Base-by-base conservation (phyloP, 2,888 invertebrate genomes). In the Imbricaverruca yamaguchii region DNA sequence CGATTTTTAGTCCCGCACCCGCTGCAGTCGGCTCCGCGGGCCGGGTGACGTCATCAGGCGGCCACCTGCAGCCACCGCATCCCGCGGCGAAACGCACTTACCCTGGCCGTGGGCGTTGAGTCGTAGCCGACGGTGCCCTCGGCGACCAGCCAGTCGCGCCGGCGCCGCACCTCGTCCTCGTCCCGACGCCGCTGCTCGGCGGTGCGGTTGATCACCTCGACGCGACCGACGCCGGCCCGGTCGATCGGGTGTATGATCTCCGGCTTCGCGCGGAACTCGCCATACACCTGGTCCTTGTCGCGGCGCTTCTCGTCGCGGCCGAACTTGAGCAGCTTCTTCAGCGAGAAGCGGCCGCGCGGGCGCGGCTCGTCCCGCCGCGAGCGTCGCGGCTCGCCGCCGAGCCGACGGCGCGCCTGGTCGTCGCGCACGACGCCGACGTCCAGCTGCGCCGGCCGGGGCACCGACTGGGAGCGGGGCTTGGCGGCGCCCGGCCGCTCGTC, bases 161-260 rank as follows among this genome's bases (percentile, higher is more conserved):
- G n/a, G 13, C n/a, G 82, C 79, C 63, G 82, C 77, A 18, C 23
- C 23, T 61, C 77, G 12, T 25, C 81, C 10, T 56, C 78, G 10
- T 79, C 57, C 15, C 69, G 81, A 13, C 81, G 56, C 57, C 18
- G 79, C 56, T n/a, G 69, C n/a, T 67, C 80, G 12, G 67, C 55
- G 53, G 80, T 25, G 81, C 85, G 85, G 18, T 87, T 87, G 80
- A 90, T 91, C 83, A 94, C 91, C 67, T 94, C 94, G 86, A 94
- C 93, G 2, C 94, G 93, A 83, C 90, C 92, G 15, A 92, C 91
- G 59, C 93, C 93, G 87, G 94, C 94, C 82, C 95, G 90, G 85
- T 95, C 95, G 84, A 94, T 89, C 21, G 95, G 95, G 89, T 95
- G 95, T 83, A 95, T 94, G 84, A 95, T 95, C 83, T 95, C 94